Evolutionary conservation across 2,113 vertebrate species (phyloP).

Genomic region (Lasiurus borealis): DNA sequence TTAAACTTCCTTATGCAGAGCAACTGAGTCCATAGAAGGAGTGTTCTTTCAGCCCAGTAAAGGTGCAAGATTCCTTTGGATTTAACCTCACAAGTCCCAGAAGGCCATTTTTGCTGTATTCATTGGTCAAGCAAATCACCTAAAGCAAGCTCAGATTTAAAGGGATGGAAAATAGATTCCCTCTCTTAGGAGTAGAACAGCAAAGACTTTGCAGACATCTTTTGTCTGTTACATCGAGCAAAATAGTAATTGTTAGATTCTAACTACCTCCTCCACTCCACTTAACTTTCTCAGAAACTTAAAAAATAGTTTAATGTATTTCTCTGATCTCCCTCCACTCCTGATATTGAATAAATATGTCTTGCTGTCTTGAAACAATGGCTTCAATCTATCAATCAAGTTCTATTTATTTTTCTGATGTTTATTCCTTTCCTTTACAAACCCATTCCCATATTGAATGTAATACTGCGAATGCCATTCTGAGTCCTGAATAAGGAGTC

Average conservation of each 20-base stretch:
- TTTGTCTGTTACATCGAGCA: conserved; percentile 60
- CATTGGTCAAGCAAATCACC: background rate
- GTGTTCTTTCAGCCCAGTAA: background rate
- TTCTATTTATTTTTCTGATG: conserved; percentile 79
- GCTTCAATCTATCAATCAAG: conserved; percentile 60
- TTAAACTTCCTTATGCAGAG: background rate
- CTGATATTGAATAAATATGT: conserved; percentile 77
- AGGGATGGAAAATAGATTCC: background rate
- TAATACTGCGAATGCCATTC: conserved; percentile 54
- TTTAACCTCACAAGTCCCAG: background rate
- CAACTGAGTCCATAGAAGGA: background rate
- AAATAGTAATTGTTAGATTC: conserved; percentile 75
- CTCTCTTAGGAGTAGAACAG: background rate
- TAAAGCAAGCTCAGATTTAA: background rate
- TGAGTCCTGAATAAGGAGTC: conserved; percentile 61
- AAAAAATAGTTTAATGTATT: conserved; percentile 80
- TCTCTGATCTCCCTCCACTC: conserved; percentile 48
- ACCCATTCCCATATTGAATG: conserved; percentile 67
- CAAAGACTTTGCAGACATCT: background rate
- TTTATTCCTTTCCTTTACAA: conserved; percentile 57
- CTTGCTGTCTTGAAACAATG: conserved; percentile 75
- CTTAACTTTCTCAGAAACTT: conserved; percentile 71
- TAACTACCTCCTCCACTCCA: conserved; percentile 43
- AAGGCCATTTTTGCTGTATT: background rate
- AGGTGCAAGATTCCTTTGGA: background rate